These are phyloP conservation scores for Hiodon tergisus DNA, from an alignment of 2,113 vertebrate species.

Conservation along the genomic window DNA sequence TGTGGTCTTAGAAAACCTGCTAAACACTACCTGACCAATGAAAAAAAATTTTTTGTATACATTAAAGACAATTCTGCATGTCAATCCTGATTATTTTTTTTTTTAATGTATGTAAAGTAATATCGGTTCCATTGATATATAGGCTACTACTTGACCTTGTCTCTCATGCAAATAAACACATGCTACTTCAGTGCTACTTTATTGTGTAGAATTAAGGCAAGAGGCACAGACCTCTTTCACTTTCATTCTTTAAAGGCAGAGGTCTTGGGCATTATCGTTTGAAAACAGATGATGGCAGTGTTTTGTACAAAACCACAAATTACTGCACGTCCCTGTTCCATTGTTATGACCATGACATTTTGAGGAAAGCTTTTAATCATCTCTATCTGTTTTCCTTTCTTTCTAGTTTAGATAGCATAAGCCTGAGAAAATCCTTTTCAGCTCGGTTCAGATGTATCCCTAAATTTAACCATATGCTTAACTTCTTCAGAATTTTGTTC, in stretches of 20 bases:
- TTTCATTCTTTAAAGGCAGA: neutral
- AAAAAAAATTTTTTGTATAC: too few species aligned
- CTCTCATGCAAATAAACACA: too few species aligned
- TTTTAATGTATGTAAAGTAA: too few species aligned
- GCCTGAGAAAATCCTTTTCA: neutral
- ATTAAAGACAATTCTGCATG: too few species aligned
- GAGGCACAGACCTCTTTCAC: neutral
- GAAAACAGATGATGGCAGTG: conserved; percentile 23
- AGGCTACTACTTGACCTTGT: too few species aligned
- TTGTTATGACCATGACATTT: neutral
- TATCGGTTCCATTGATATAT: too few species aligned
- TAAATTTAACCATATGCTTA: neutral
- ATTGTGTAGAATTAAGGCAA: too few species aligned
- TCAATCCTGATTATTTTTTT: too few species aligned
- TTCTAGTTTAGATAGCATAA: neutral
- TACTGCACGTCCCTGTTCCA: neutral
- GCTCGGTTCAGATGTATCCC: neutral
- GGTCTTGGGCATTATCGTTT: conserved; percentile 3
- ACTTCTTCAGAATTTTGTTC: neutral
- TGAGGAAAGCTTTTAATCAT: neutral
- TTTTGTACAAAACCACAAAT: conserved; percentile 14
- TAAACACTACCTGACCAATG: too few species aligned
- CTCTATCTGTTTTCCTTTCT: neutral
- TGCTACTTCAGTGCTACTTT: too few species aligned
- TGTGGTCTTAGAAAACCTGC: too few species aligned